These are phyloP conservation scores for Mesembrinibis cayennensis DNA, from an alignment of 2,113 vertebrate species.

Conservation along the genomic window DNA sequence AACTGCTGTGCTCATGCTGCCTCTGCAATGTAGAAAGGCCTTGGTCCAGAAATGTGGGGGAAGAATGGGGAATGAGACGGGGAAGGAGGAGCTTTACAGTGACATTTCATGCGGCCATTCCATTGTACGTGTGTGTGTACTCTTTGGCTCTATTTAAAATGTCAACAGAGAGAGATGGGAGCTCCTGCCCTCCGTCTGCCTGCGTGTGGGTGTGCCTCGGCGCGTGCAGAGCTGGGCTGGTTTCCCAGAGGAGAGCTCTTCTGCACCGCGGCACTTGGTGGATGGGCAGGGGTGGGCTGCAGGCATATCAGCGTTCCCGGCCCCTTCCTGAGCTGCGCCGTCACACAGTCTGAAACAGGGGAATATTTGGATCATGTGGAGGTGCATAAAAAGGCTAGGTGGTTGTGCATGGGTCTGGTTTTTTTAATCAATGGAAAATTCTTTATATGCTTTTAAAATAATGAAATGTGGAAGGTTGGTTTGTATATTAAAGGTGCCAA, in stretches of 20 bases:
- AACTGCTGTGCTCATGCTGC: not conserved
- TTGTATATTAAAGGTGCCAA: not conserved
- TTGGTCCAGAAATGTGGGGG: not conserved
- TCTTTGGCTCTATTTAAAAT: not conserved
- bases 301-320: not conserved
- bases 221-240: not conserved
- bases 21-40: not conserved
- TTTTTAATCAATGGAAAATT: not conserved
- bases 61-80: not conserved
- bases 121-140: not conserved
- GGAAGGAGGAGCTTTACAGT: not conserved
- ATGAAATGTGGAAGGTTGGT: not conserved
- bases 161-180: not conserved
- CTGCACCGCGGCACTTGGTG: rapidly evolving
- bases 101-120: rapidly evolving
- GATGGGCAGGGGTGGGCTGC: not conserved
- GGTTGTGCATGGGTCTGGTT: not conserved
- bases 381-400: not conserved
- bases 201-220: not conserved
- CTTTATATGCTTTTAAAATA: not conserved
- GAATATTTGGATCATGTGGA: rapidly evolving
- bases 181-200: not conserved
- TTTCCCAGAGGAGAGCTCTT: not conserved
- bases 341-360: rapidly evolving
- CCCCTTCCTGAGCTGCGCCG: not conserved